A percentile compares a stretch with the other conserved stretches of the same genome.
phyloP scores from a whole-genome alignment of 1,140 invertebrate species.

The Forficula auricularia region DNA sequence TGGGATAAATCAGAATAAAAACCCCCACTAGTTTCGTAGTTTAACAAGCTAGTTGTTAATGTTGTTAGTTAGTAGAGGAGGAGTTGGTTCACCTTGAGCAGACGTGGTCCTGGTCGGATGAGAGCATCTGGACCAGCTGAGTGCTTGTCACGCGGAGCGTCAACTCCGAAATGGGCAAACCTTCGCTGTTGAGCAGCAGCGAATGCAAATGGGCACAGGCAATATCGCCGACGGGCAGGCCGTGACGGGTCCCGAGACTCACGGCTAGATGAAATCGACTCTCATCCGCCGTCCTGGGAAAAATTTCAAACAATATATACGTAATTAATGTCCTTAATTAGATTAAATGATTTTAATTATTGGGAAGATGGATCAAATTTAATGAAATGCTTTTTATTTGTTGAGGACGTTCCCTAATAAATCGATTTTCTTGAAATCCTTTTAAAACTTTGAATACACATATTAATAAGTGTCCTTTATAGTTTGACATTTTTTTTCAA shows the following conservation, averaged over 20 bases:
- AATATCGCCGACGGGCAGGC: conserved; percentile 11
- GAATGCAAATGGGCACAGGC: conserved; percentile 11
- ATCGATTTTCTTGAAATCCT: too few relatives aligned
- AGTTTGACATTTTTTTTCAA: too few relatives aligned
- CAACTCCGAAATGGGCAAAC: conserved; percentile 1
- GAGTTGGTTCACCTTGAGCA: conserved; percentile 11
- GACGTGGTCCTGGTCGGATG: conserved; percentile 7
- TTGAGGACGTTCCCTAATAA: too few relatives aligned
- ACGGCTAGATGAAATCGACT: conserved; percentile 14
- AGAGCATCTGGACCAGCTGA: conserved; percentile 8
- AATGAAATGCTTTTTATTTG: too few relatives aligned
- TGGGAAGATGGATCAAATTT: too few relatives aligned
- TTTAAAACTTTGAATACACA: too few relatives aligned
- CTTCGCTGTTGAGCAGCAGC: conserved; percentile 9
- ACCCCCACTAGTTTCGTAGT: neutral
- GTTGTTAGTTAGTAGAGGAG: neutral
- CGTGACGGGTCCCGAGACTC: conserved; percentile 11
- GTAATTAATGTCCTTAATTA: neutral
- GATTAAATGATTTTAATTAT: conserved; percentile 1
- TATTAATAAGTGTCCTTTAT: too few relatives aligned
- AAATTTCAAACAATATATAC: neutral
- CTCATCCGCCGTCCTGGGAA: conserved; percentile 13
- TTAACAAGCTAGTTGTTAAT: neutral
- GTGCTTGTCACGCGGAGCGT: conserved; percentile 10
- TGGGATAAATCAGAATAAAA: neutral